Evolutionary conservation across 1,140 invertebrate genomes (phyloP), one percentile per base, ranked within the genome.

Genomic region (Hyles vespertilio): DNA sequence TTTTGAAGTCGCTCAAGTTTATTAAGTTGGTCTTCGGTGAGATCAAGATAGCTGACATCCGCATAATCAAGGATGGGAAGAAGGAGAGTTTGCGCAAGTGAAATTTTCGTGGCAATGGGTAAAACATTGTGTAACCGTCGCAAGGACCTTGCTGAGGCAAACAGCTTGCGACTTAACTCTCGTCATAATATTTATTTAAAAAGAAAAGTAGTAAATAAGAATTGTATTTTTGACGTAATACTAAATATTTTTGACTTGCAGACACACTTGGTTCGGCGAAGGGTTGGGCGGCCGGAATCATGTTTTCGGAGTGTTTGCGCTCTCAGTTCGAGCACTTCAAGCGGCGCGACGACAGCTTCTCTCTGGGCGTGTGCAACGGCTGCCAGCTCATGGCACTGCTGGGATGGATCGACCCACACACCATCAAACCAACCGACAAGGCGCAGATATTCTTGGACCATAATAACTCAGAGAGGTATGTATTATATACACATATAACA

Each of bases 191-290:
- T 46, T 46, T 10, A 46, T 6, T 46, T 6, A 8, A 10, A 46
- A 3, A 5, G 11, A 10, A 11, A 46, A 3, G 0, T 46, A 6
- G 9, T 5, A 46, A 1, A 22, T 22, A 46, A 46, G 11, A 46
- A 0, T 46, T 0, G 0, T 11, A 46, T 46, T 10, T 46, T 46
- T 46, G 3, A 46, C 11, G 44, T 46, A 6, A 3, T 3, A 48
- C n/a, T 11, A 3, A 2, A 22, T 11, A 3, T 43, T 36, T 3
- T 53, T 65, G 60, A 59, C 70, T 77, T 80, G 36, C 70, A 95
- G 98, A 99, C 90, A 98, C 98, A 2, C 89, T 99, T 43, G 98
- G 98, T 1, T 98, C 98, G 1, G 98, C 97, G 0, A 98, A 98
- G 91, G 98, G 98, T 11, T 99, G 98, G 98, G 97, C 98, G 3